These are phyloP conservation scores for Puffinus mauretanicus DNA, from an alignment of 2,113 vertebrate genomes.

Conservation along the genomic window DNA sequence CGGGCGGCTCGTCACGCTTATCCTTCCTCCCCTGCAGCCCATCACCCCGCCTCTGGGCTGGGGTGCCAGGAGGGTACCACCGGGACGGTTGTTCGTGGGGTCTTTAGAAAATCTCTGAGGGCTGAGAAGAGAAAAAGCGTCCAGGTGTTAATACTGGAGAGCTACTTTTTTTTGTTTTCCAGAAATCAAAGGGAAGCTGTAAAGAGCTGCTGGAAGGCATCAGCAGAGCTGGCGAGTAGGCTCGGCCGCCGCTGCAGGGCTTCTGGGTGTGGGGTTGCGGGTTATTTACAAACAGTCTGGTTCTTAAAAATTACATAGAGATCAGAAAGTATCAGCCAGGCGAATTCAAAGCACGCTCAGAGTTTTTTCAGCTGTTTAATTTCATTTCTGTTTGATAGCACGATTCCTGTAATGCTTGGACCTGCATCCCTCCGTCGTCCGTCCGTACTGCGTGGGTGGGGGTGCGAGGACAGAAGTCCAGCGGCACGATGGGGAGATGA, in stretches of 20 bases:
- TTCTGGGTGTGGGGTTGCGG: background rate
- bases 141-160: background rate
- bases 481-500: background rate
- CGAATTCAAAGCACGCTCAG: background rate
- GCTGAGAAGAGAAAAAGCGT: background rate
- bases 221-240: background rate
- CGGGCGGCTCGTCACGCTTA: rapidly evolving
- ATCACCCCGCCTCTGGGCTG: background rate
- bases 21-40: background rate
- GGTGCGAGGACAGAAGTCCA: background rate
- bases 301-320: background rate
- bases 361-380: background rate
- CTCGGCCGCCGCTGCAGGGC: background rate
- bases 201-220: background rate
- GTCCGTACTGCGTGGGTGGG: rapidly evolving
- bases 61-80: background rate
- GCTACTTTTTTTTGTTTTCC: background rate
- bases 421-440: rapidly evolving
- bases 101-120: background rate
- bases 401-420: rapidly evolving
- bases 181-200: background rate
- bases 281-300: background rate
- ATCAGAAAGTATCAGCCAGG: background rate
- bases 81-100: rapidly evolving
- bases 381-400: background rate